Evolutionary conservation across 2,888 invertebrate genomes (phyloP), one percentile per base, ranked within the genome.

Genomic region (Chesias legatella): DNA sequence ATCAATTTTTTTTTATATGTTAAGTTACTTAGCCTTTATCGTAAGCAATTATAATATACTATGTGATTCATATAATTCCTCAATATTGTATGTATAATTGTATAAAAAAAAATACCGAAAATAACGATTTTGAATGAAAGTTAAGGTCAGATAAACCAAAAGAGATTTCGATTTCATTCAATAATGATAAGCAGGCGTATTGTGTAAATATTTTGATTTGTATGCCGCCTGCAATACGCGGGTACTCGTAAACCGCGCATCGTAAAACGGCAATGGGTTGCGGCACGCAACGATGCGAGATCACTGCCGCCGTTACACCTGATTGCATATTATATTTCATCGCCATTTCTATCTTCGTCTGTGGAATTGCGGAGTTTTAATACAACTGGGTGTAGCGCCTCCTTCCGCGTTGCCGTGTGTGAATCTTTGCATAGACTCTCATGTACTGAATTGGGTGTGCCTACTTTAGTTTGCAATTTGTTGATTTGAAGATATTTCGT

Each of bases 251-350:
- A 77, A 77, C 63, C 66, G 71, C 66, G 64, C 65, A 69, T 36
- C 35, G 33, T 46, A 33, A 43, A 43, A 45, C 35, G 27, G 60
- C 64, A 77, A 79, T 75, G 67, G 74, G 75, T 78, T 74, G 75
- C 62, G 66, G 47, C 79, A 83, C 79, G 78, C 80, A 63, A 73
- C 65, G 73, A 79, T 72, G 67, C 58, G 63, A 65, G 66, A 64
- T 73, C 67, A 58, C 59, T 53, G 57, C 65, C 60, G 58, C 69
- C 71, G 73, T 79, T 79, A 58, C 64, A 62, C 63, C 72, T 77
- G 75, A 83, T 81, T 79, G 75, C 75, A 70, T 69, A 74, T 78
- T 68, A 74, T 77, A 73, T 76, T 73, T 70, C 67, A 68, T 64
- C 58, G 70, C 52, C 60, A 51, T 25, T 29, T 41, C 33, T 33